phyloP scores from a whole-genome alignment of 2,797 vertebrate genomes.

The Danio albolineatus region DNA sequence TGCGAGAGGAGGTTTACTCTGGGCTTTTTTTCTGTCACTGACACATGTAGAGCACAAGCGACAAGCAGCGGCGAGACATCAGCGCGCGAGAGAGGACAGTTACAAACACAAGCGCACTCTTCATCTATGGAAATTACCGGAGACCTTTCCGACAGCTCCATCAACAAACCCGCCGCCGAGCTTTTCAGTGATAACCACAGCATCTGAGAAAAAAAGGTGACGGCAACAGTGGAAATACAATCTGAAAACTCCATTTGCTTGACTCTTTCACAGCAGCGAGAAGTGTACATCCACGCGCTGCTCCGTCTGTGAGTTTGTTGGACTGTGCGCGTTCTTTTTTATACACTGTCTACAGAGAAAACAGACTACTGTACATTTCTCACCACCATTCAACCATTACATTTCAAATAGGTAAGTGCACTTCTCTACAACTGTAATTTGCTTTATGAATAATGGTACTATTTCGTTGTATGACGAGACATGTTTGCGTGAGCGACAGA shows the following conservation, averaged over 20 bases:
- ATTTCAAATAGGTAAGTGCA: conserved; percentile 75
- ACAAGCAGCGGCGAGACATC: conserved; percentile 55
- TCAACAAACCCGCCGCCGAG: conserved; percentile 19
- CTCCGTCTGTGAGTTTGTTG: conserved; percentile 53
- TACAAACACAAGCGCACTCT: conserved; percentile 41
- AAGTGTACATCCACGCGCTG: conserved; percentile 61
- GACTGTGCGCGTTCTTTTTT: conserved; percentile 24
- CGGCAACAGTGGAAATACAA: conserved; percentile 82
- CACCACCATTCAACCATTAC: conserved; percentile 65
- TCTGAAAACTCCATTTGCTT: conserved; percentile 83
- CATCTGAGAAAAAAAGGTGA: conserved; percentile 53
- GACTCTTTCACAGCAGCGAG: conserved; percentile 55
- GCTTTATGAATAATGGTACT: neutral
- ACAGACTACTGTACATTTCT: conserved; percentile 33
- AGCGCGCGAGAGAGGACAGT: conserved; percentile 54
- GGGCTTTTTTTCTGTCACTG: conserved; percentile 88
- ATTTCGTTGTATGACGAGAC: neutral
- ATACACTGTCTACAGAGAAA: conserved; percentile 10
- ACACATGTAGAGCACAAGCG: conserved; percentile 88
- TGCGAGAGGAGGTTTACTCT: conserved; percentile 83
- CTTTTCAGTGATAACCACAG: conserved; percentile 14
- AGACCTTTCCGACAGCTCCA: conserved; percentile 6
- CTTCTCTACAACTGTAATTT: conserved; percentile 10
- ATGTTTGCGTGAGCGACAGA: neutral
- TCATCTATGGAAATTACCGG: conserved; percentile 51